phyloP scores from a whole-genome alignment of 2,113 vertebrate genomes.

The human (Homo sapiens) region GRCh38 chr4:57674001-57674500 shows the following conservation, averaged over 20 bases:
- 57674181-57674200: conserved; percentile 3
- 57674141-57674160: conserved; percentile 36
- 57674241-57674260: conserved; percentile 41
- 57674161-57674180: conserved; percentile 44
- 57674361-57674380: conserved; percentile 10
- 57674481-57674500: background rate
- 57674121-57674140: conserved; percentile 36
- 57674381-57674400: conserved; percentile 7
- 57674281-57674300: conserved; percentile 34
- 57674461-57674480: background rate
- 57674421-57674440: background rate
- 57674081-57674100: conserved; percentile 54
- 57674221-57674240: conserved; percentile 37
- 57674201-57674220: background rate
- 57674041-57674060: conserved; percentile 53
- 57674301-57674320: conserved; percentile 33
- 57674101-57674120: conserved; percentile 47
- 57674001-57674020: conserved; percentile 54
- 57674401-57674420: conserved; percentile 1
- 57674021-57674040: conserved; percentile 64
- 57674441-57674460: background rate
- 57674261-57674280: conserved; percentile 4
- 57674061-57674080: conserved; percentile 50
- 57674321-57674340: background rate
- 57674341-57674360: conserved; percentile 36